These are phyloP conservation scores for Gila robusta DNA, from an alignment of 2,797 vertebrate species.

Conservation along the genomic window DNA sequence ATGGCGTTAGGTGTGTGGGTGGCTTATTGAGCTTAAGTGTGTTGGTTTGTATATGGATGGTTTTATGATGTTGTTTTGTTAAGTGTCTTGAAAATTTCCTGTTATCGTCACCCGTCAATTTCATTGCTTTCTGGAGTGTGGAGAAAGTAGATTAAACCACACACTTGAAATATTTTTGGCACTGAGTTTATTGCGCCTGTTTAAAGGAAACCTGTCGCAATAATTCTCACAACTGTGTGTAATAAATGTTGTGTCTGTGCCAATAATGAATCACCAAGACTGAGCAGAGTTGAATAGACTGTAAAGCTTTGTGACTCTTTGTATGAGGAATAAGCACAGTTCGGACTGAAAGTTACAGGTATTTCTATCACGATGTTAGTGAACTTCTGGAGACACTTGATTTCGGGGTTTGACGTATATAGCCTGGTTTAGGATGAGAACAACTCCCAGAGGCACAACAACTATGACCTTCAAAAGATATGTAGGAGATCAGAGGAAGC, in stretches of 20 bases:
- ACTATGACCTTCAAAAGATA: constrained; percentile 17
- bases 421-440: neutral
- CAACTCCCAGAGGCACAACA: constrained; percentile 1
- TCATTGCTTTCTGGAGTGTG: constrained; percentile 42
- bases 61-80: constrained; percentile 21
- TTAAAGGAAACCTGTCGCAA: constrained; percentile 37
- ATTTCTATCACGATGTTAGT: neutral
- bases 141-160: constrained; percentile 44
- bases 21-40: constrained; percentile 4
- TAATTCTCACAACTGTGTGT: constrained; percentile 46
- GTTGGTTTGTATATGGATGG: neutral
- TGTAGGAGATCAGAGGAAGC: neutral
- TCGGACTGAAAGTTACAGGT: neutral
- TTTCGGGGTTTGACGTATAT: neutral
- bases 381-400: neutral
- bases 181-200: constrained; percentile 32
- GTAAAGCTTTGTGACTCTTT: constrained; percentile 17
- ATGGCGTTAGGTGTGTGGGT: neutral
- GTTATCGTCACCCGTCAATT: constrained; percentile 37
- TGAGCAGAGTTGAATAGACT: neutral
- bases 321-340: neutral
- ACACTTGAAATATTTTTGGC: constrained; percentile 45
- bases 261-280: constrained; percentile 40
- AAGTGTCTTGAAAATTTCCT: constrained; percentile 33
- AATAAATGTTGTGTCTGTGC: constrained; percentile 44